Evolutionary conservation across 1,140 invertebrate genomes (phyloP).

Genomic region (Frieseomelitta varia): DNA sequence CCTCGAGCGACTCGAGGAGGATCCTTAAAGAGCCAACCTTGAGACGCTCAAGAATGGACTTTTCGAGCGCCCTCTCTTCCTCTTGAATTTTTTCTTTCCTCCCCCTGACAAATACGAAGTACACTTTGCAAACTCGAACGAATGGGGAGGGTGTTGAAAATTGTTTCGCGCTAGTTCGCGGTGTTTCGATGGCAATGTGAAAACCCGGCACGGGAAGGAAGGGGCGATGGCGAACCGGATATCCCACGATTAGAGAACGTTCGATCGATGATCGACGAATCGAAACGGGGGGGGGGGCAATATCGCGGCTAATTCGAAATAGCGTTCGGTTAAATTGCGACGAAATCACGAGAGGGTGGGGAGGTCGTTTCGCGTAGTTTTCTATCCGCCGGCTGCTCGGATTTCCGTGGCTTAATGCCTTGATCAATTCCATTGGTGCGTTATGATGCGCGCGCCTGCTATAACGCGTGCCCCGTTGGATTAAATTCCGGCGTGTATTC

Average conservation of each 20-base stretch:
- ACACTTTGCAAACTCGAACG: background rate
- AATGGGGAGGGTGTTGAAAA: too few relatives aligned
- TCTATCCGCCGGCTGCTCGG: background rate
- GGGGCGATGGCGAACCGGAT: background rate
- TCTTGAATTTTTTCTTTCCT: too few relatives aligned
- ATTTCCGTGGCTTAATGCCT: conserved; percentile 14
- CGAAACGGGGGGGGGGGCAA: too few relatives aligned
- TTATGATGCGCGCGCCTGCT: background rate
- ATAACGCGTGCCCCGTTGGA: conserved; percentile 4
- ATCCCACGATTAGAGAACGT: background rate
- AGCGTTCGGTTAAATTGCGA: background rate
- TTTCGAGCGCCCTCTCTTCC: background rate
- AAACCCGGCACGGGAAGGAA: too few relatives aligned
- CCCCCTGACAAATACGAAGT: background rate
- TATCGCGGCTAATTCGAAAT: background rate
- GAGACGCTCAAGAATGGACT: background rate
- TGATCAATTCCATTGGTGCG: conserved; percentile 14
- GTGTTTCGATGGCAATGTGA: background rate
- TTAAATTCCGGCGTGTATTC: conserved; percentile 17
- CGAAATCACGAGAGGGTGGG: background rate
- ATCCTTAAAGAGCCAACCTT: too few relatives aligned
- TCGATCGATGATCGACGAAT: background rate
- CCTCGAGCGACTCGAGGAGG: background rate
- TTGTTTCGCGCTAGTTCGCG: background rate
- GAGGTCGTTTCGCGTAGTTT: background rate